Evolutionary conservation across 2,888 invertebrate species (phyloP).

Genomic region (Scaptomyza cyrtandrae): DNA sequence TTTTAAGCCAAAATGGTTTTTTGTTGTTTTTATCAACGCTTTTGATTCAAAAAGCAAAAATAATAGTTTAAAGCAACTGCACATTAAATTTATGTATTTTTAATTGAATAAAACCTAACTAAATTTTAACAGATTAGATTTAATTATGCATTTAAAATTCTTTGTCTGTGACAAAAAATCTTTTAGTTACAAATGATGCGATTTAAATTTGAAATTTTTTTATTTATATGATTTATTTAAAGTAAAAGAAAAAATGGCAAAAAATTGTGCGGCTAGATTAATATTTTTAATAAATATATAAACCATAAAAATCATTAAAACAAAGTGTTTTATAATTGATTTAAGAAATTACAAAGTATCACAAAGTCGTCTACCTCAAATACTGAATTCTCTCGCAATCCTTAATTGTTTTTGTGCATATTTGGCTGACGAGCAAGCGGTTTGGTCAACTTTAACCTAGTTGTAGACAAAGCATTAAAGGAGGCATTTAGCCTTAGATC

Average conservation of each 20-base stretch:
- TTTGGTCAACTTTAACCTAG: conserved; percentile 15
- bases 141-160: not conserved
- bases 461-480: conserved; percentile 35
- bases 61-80: no score
- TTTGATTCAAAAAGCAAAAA: not conserved
- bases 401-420: conserved; percentile 3
- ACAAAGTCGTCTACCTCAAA: not conserved
- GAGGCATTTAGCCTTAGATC: conserved; percentile 41
- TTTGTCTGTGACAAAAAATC: not conserved
- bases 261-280: not conserved
- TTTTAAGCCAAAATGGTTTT: not conserved
- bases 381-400: not conserved
- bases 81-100: not conserved
- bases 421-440: conserved; percentile 4
- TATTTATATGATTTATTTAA: not conserved
- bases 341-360: not conserved
- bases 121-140: not conserved
- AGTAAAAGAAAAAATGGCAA: not conserved
- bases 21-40: not conserved
- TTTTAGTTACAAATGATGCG: not conserved
- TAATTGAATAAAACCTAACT: not conserved
- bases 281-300: not conserved
- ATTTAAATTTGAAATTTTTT: not conserved
- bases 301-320: not conserved
- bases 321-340: not conserved